Base-by-base conservation (phyloP, 30 jellyfish, hydroid and myxozoan genomes). In the Turritopsis rubra region DNA sequence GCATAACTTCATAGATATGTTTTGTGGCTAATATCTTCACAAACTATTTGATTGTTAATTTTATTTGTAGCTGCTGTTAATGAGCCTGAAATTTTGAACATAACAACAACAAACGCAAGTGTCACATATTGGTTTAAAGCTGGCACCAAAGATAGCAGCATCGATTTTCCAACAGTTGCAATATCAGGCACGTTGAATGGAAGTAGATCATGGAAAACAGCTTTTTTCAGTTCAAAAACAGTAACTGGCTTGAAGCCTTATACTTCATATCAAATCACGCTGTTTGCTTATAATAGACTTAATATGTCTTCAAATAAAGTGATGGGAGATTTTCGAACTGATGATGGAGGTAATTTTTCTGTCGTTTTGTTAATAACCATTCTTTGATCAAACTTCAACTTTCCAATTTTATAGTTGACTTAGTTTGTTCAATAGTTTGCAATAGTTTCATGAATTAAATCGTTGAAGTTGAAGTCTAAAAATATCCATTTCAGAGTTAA, bases 331-430 rank as follows among this genome's bases (percentile, higher is more conserved):
- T 68, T 68, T 68, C 28, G 30, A 68, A 68, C 77, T 68, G 77
- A 23, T 19, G 77, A 68, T n/a, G 77, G 77, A 68, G 77, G 77
- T 68, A 68, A 68, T 7, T n/a, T 27, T 68, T 21, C 76, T 25
- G 52, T 75, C n/a, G 28, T 16, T 25, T 27, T 75, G 13, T 25
- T 65, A 5, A 53, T 28, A 17, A 23, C n/a, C n/a, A 25, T 65
- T 23, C 26, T n/a, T n/a, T n/a, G n/a, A n/a, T n/a, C n/a, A n/a
- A n/a, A 23, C 83, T 54, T 17, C 66, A 23, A 0, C 19, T 22
- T 60, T 21, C 19, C 19, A 18, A 21, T 60, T 0, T 22, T 60
- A 60, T 21, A 22, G 21, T 18, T 18, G 0, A 0, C 21, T 21
- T 60, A n/a, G 73, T 60, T 18, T 60, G 21, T 60, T 60, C 21